Evolutionary conservation across 2,113 vertebrate genomes (phyloP).

Genomic region (Apistogramma diplotaenia): DNA sequence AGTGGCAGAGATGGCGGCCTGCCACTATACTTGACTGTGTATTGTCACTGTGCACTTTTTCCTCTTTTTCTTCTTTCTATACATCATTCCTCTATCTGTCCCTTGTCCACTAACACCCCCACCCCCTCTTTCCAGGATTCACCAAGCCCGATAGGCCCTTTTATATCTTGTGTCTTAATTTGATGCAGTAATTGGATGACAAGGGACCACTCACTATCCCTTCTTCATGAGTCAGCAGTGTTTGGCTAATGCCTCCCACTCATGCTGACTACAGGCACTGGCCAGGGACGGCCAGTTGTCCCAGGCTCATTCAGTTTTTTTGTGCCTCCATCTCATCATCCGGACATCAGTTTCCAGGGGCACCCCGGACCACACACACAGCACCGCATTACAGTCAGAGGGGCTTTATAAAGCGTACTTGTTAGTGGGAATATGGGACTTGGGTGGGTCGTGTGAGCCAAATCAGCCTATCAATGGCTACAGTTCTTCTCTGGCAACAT

Average conservation of each 20-base stretch:
- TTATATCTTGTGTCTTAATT: conserved; percentile 63
- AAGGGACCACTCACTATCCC: conserved; percentile 44
- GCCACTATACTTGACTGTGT: conserved; percentile 44
- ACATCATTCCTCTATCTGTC: background rate
- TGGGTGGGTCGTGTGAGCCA: conserved; percentile 48
- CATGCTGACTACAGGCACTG: conserved; percentile 43
- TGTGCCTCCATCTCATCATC: conserved; percentile 65
- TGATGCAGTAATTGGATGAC: conserved; percentile 63
- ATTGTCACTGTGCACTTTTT: conserved; percentile 35
- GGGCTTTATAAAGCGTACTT: conserved; percentile 51
- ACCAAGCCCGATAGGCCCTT: conserved; percentile 35
- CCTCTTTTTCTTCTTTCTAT: conserved; percentile 15
- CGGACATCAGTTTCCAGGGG: conserved; percentile 46
- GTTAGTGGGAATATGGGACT: conserved; percentile 53
- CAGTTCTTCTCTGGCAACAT: conserved; percentile 41
- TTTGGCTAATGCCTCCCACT: conserved; percentile 52
- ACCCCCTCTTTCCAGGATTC: no score
- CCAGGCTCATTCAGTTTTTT: conserved; percentile 62
- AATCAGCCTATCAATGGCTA: conserved; percentile 53
- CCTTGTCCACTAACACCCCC: background rate
- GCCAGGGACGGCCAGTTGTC: conserved; percentile 57
- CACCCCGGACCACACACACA: conserved; percentile 70
- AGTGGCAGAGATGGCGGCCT: conserved; percentile 40
- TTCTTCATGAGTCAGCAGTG: conserved; percentile 67
- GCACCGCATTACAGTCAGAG: conserved; percentile 46